Conservation (phyloP, 2,888 invertebrate species). For the Incurvaria masculella region DNA sequence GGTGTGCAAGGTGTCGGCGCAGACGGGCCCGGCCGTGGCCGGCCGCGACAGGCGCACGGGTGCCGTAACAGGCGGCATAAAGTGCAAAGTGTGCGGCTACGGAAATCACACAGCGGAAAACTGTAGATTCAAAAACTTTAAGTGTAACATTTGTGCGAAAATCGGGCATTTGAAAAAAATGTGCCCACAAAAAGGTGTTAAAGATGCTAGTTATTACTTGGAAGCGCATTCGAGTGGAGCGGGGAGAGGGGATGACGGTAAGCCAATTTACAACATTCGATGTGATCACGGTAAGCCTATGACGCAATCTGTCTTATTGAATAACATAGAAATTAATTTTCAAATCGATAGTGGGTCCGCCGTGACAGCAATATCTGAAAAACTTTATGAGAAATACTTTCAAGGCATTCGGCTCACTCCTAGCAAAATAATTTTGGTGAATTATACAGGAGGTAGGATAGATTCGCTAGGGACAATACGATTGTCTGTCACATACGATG, state of each 20-base stretch:
- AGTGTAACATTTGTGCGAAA: slow-evolving; percentile 15
- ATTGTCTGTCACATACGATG: slow-evolving; percentile 9
- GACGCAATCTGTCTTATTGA: slow-evolving; percentile 9
- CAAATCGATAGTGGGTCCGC: slow-evolving; percentile 15
- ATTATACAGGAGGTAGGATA: slow-evolving; percentile 12
- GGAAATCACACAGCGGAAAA: slow-evolving; percentile 15
- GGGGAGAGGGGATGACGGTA: slow-evolving; percentile 15
- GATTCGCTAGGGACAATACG: slow-evolving; percentile 6
- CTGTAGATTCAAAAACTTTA: slow-evolving; percentile 16
- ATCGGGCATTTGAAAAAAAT: slow-evolving; percentile 15
- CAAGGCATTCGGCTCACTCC: slow-evolving; percentile 8
- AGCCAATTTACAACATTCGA: slow-evolving; percentile 13
- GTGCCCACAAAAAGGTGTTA: slow-evolving; percentile 13
- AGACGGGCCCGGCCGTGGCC: background rate
- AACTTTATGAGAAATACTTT: slow-evolving; percentile 8
- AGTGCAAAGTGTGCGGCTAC: slow-evolving; percentile 18
- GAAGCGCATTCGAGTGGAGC: slow-evolving; percentile 10
- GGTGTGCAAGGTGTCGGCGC: background rate
- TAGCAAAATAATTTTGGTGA: slow-evolving; percentile 7
- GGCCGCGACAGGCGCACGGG: background rate
- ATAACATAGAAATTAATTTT: slow-evolving; percentile 11
- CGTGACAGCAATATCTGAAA: slow-evolving; percentile 13
- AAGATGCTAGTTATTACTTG: slow-evolving; percentile 1
- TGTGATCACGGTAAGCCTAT: slow-evolving; percentile 10
- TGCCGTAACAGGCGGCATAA: slow-evolving; percentile 3